phyloP scores from a whole-genome alignment of 2,797 vertebrate genomes.

The Margarornis squamiger region DNA sequence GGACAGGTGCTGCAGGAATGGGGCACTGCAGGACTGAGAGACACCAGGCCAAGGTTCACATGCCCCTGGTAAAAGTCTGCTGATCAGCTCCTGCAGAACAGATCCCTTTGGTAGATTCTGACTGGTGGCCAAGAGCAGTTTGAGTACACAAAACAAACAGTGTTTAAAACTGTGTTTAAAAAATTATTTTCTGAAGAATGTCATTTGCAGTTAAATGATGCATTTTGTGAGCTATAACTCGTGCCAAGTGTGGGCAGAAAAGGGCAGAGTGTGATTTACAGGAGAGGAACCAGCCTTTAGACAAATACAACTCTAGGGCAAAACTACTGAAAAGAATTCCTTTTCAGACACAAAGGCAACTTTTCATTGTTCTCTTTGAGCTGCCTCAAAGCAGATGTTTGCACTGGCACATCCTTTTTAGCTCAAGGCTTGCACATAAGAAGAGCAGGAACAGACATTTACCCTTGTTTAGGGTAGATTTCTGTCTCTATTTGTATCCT shows the following conservation, averaged over 20 bases:
- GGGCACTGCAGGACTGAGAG: background rate
- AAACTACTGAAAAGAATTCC: background rate
- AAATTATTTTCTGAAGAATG: background rate
- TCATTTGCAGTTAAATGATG: background rate
- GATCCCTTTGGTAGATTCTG: background rate
- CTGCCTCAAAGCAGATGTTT: background rate
- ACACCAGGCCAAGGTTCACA: rapidly evolving
- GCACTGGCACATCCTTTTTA: background rate
- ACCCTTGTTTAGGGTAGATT: background rate
- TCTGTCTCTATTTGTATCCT: background rate
- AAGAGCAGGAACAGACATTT: background rate
- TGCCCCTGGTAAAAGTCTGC: background rate
- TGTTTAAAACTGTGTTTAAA: background rate
- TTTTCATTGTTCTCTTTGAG: background rate
- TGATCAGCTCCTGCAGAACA: background rate
- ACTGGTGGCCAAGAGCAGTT: background rate
- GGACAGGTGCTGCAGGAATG: background rate
- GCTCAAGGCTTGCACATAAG: background rate
- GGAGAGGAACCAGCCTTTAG: background rate
- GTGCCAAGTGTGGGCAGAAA: background rate
- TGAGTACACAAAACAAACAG: background rate
- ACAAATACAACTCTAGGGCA: background rate
- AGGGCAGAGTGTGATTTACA: background rate
- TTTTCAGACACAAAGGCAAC: background rate
- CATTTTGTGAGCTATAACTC: background rate